Evolutionary conservation across 1,140 invertebrate species (phyloP).

Genomic region (Musca domestica): DNA sequence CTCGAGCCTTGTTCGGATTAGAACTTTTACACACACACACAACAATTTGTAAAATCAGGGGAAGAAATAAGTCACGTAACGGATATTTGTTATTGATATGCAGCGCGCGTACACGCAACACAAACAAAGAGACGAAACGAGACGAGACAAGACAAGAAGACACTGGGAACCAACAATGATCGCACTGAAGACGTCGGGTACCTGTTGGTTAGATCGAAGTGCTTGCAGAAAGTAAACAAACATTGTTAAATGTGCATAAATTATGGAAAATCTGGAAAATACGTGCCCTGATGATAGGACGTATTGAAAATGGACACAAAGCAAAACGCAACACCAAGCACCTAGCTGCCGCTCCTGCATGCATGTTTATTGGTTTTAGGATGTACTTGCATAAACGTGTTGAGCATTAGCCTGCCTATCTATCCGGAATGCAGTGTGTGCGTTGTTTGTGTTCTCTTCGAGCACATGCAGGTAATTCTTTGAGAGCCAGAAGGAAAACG

Average conservation of each 20-base stretch:
- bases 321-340: too few relatives aligned
- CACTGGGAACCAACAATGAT: not conserved
- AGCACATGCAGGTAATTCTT: not conserved
- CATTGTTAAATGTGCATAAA: slow-evolving; percentile 13
- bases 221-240: not conserved
- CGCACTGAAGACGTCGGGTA: not conserved
- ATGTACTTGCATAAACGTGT: too few relatives aligned
- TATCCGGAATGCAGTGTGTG: not conserved
- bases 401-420: too few relatives aligned
- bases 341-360: too few relatives aligned
- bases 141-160: not conserved
- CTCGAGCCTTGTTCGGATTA: slow-evolving; percentile 8
- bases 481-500: not conserved
- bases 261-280: slow-evolving; percentile 18
- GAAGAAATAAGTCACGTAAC: slow-evolving; percentile 50
- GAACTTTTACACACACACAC: not conserved
- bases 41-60: slow-evolving; percentile 3
- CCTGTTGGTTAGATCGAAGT: not conserved
- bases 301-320: too few relatives aligned
- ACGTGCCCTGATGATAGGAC: too few relatives aligned
- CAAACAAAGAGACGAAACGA: slow-evolving; percentile 8
- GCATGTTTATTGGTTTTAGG: too few relatives aligned
- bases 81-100: slow-evolving; percentile 54
- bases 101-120: slow-evolving; percentile 47
- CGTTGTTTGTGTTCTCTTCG: not conserved